Conservation (phyloP, 2,797 vertebrate genomes). For the Paramormyrops hopkinsi region DNA sequence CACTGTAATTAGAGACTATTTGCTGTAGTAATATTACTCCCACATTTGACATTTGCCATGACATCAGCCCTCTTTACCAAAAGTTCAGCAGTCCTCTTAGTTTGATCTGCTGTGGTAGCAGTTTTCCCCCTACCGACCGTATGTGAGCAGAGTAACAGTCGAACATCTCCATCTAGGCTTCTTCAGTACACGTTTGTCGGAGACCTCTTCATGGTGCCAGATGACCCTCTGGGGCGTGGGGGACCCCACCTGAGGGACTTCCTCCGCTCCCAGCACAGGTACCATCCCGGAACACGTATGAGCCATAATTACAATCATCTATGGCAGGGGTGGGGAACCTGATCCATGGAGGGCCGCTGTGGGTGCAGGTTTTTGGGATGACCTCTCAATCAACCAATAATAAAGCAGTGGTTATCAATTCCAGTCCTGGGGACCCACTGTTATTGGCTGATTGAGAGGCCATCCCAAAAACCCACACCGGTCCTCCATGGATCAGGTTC, state of each 20-base stretch:
- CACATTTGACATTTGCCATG: background rate
- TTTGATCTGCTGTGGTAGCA: background rate
- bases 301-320: background rate
- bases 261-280: slow-evolving; percentile 67
- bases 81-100: background rate
- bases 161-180: slow-evolving; percentile 52
- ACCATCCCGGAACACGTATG: background rate
- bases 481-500: no score
- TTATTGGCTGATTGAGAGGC: no score
- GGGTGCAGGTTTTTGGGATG: no score
- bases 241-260: slow-evolving; percentile 80
- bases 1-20: background rate
- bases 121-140: background rate
- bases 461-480: no score
- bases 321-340: no score
- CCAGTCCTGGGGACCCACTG: no score
- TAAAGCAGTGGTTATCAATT: no score
- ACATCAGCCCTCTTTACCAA: background rate
- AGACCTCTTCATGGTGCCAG: slow-evolving; percentile 85
- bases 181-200: slow-evolving; percentile 83
- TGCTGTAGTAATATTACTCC: background rate
- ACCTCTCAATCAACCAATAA: no score
- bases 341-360: no score
- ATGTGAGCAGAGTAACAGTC: background rate
- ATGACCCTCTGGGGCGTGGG: slow-evolving; percentile 76